phyloP scores from a whole-genome alignment of 2,113 vertebrate species.

The Phaethon lepturus region DNA sequence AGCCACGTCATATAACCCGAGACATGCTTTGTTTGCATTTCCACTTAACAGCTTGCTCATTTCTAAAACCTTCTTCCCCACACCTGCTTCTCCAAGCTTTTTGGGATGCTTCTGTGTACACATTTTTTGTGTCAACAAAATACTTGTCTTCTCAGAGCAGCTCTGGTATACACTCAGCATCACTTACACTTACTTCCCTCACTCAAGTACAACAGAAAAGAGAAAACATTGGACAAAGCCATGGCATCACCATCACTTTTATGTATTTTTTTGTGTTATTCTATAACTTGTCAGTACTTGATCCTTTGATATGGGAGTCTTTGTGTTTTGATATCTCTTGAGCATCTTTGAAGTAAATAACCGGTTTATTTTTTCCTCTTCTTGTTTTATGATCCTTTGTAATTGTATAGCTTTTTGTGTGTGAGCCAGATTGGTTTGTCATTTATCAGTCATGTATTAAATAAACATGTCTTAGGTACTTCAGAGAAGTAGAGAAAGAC shows the following conservation, averaged over 20 bases:
- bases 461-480: neutral
- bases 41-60: neutral
- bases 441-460: neutral
- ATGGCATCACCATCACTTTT: neutral
- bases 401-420: neutral
- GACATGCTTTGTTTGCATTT: neutral
- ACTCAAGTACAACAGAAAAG: neutral
- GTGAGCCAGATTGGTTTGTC: neutral
- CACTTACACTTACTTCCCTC: neutral
- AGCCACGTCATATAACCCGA: accelerated
- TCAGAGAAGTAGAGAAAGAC: neutral
- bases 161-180: neutral
- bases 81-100: neutral
- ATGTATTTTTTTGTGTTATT: neutral
- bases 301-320: neutral
- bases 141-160: neutral
- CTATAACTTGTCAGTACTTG: neutral
- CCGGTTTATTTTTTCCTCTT: neutral
- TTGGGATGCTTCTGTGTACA: neutral
- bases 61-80: neutral
- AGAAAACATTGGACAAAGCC: neutral
- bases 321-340: neutral
- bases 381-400: neutral
- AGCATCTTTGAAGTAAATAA: neutral
- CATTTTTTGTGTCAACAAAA: neutral